A percentile compares a stretch with the other conserved stretches of the same genome.
phyloP scores from a whole-genome alignment of 1,140 invertebrate species.

The Pogonomyrmex barbatus region DNA sequence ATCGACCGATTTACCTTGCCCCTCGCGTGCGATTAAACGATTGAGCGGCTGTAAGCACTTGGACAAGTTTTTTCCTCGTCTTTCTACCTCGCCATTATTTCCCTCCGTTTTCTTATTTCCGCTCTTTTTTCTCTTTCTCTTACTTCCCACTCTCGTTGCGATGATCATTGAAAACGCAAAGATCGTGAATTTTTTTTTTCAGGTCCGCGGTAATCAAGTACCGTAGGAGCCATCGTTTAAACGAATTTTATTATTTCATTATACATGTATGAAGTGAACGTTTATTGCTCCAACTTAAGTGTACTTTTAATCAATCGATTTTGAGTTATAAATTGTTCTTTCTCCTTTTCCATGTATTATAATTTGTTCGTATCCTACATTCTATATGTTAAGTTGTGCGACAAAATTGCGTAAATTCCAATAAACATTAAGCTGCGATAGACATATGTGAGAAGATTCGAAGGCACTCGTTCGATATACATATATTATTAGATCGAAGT shows the following conservation, averaged over 20 bases:
- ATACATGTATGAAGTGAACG: conserved; percentile 78
- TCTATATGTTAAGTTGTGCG: conserved; percentile 18
- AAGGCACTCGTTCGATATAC: conserved; percentile 58
- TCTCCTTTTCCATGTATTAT: conserved; percentile 75
- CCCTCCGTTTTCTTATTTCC: conserved; percentile 2
- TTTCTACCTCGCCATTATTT: conserved; percentile 47
- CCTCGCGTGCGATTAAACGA: conserved; percentile 75
- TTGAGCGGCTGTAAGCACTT: conserved; percentile 70
- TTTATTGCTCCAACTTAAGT: conserved; percentile 81
- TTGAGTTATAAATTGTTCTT: conserved; percentile 82
- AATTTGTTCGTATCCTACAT: conserved; percentile 57
- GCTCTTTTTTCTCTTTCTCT: conserved; percentile 39
- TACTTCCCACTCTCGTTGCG: conserved; percentile 37
- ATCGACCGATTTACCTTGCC: conserved; percentile 73
- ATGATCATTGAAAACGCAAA: conserved; percentile 64
- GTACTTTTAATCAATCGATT: conserved; percentile 83
- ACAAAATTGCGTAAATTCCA: conserved; percentile 27
- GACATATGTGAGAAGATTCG: conserved; percentile 24
- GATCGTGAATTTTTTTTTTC: conserved; percentile 66
- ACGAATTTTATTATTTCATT: conserved; percentile 80
- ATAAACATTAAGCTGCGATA: conserved; percentile 46
- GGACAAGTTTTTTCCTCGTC: conserved; percentile 64
- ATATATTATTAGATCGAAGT: conserved; percentile 37
- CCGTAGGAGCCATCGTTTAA: conserved; percentile 75
- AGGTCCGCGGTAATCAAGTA: conserved; percentile 57